Evolutionary conservation across 2,113 vertebrate species (phyloP).

Genomic region (Lepus europaeus): DNA sequence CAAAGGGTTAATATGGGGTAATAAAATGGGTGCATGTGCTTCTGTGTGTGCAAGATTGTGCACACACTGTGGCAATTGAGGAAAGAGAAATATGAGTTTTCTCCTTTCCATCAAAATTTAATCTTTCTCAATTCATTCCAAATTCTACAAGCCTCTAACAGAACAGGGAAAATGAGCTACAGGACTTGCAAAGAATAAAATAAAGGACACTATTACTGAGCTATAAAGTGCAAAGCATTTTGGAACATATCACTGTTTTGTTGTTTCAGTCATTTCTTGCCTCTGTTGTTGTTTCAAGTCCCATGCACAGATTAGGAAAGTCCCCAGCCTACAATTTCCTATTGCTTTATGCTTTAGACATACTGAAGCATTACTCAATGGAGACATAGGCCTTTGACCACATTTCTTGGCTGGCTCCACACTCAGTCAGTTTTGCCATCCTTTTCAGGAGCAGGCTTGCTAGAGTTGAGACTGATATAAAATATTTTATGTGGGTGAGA

Average conservation of each 20-base stretch:
- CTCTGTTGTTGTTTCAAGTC: slow-evolving; percentile 50
- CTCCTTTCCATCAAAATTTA: slow-evolving; percentile 46
- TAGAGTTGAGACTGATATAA: background rate
- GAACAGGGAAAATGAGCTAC: slow-evolving; percentile 16
- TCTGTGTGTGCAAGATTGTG: background rate
- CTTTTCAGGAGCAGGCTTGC: slow-evolving; percentile 47
- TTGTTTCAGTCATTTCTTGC: slow-evolving; percentile 19
- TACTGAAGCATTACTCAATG: slow-evolving; percentile 29
- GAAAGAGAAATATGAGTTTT: background rate
- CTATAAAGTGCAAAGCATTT: slow-evolving; percentile 54
- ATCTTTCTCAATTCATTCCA: background rate
- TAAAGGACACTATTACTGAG: background rate
- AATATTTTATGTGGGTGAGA: background rate
- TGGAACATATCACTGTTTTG: slow-evolving; percentile 51
- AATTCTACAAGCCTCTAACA: background rate
- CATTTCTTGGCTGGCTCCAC: slow-evolving; percentile 24
- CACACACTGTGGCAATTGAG: background rate
- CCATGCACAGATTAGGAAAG: slow-evolving; percentile 65
- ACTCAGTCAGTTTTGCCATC: slow-evolving; percentile 23
- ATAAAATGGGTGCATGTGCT: background rate
- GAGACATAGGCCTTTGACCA: background rate
- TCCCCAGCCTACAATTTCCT: slow-evolving; percentile 56
- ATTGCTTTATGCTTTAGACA: slow-evolving; percentile 23
- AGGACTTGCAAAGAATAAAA: slow-evolving; percentile 52
- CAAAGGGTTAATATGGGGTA: background rate